Percentiles rank a stretch among this genome's conserved stretches.
Evolutionary conservation across 53 echinoderm and acorn worm species (phyloP).

Genomic region (Patiria pectinifera): DNA sequence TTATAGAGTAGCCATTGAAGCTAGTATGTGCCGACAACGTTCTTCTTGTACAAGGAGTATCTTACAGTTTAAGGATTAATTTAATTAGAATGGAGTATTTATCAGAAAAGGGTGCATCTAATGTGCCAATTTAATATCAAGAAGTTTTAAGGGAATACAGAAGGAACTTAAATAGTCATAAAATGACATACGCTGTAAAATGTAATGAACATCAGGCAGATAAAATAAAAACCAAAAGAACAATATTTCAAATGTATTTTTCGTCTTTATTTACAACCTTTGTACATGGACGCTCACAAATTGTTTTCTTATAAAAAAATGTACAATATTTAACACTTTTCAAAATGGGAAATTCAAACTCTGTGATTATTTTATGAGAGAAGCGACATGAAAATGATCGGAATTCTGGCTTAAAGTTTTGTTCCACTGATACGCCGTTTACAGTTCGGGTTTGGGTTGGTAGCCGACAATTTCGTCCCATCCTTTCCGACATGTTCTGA

Average conservation of each 20-base stretch:
- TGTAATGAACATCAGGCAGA: not conserved
- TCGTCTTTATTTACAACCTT: not conserved
- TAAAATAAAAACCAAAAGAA: not conserved
- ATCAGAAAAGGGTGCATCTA: not conserved
- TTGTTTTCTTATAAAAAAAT: not conserved
- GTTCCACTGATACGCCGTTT: not conserved
- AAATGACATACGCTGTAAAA: not conserved
- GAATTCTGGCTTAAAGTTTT: not conserved
- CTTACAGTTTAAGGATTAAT: too few species aligned
- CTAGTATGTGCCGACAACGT: not conserved
- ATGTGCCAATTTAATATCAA: not conserved
- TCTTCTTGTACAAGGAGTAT: not conserved
- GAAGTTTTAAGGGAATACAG: not conserved
- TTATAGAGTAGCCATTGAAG: too few species aligned
- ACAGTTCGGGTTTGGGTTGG: conserved; percentile 69
- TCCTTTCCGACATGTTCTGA: conserved; percentile 96
- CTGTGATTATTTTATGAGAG: too few species aligned
- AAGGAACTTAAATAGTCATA: not conserved
- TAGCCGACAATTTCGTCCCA: conserved; percentile 98
- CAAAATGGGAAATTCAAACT: not conserved
- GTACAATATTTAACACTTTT: not conserved
- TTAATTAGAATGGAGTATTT: not conserved
- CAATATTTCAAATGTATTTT: not conserved
- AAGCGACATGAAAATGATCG: too few species aligned
- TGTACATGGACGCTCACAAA: not conserved